A percentile compares a stretch with the other conserved stretches of the same genome.
Conservation (phyloP, 37 sponge, comb jelly and placozoan species). For the Dysidea cf. avara region DNA sequence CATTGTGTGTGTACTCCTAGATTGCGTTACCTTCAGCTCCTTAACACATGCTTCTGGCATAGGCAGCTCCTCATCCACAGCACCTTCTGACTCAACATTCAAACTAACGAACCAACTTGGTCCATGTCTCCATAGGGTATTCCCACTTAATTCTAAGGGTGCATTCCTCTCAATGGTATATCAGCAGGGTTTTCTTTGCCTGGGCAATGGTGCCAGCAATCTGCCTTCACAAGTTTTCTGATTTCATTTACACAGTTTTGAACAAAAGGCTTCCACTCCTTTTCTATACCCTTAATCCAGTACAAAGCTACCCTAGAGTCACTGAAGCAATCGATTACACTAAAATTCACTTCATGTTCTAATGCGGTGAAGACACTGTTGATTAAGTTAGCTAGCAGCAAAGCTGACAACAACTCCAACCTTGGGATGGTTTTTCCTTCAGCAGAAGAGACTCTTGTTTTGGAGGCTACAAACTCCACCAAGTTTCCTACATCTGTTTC, state of each 20-base stretch:
- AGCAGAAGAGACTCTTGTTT: slow-evolving; percentile 17
- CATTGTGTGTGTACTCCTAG: slow-evolving; percentile 4
- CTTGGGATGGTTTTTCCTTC: slow-evolving; percentile 25
- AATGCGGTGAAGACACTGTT: too few relatives aligned
- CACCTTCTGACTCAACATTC: background rate
- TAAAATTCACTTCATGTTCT: too few relatives aligned
- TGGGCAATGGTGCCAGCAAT: too few relatives aligned
- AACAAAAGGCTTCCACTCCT: slow-evolving; percentile 28
- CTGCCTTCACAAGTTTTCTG: too few relatives aligned
- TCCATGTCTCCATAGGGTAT: too few relatives aligned
- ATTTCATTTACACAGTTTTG: slow-evolving; percentile 29
- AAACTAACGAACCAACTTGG: too few relatives aligned
- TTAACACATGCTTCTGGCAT: slow-evolving; percentile 16
- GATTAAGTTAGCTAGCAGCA: slow-evolving; percentile 6
- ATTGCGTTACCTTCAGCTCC: slow-evolving; percentile 11
- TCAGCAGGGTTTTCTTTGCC: too few relatives aligned
- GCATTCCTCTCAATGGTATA: too few relatives aligned
- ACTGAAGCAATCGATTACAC: slow-evolving; percentile 16
- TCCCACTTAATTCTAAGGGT: background rate
- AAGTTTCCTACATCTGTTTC: background rate
- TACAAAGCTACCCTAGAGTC: slow-evolving; percentile 16
- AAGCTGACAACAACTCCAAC: slow-evolving; percentile 29
- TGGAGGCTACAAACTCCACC: slow-evolving; percentile 13
- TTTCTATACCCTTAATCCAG: too few relatives aligned
- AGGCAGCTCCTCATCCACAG: background rate